A percentile compares a stretch with the other conserved stretches of the same genome.
These are phyloP conservation scores for Apamea epomidion DNA, from an alignment of 2,888 invertebrate species.

Conservation along the genomic window DNA sequence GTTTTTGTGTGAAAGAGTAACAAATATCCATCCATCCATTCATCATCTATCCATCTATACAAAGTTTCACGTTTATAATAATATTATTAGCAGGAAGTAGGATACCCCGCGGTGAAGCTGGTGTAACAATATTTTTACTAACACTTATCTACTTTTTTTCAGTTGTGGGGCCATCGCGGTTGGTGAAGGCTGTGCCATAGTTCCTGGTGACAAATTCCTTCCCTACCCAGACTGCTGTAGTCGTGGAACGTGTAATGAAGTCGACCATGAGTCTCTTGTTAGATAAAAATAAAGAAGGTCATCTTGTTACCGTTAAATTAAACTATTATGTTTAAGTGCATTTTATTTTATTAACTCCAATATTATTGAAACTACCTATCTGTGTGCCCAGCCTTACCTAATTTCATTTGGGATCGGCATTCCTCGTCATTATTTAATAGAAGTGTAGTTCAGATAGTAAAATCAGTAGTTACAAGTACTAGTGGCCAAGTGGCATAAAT, in stretches of 20 bases:
- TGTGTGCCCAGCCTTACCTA: neutral
- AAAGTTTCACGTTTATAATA: too few species aligned
- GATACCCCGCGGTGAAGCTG: too few species aligned
- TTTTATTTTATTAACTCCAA: neutral
- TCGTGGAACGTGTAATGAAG: neutral
- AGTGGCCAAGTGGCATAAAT: neutral
- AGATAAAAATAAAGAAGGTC: neutral
- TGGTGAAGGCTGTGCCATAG: neutral
- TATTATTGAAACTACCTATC: neutral
- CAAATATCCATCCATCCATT: too few species aligned
- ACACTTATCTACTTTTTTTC: neutral
- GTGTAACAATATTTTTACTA: neutral
- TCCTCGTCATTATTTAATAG: neutral
- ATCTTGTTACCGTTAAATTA: neutral
- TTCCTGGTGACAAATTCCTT: constrained; percentile 6
- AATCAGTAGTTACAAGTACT: too few species aligned
- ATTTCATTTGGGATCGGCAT: neutral
- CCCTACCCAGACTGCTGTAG: constrained; percentile 5
- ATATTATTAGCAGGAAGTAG: too few species aligned
- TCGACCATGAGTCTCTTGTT: neutral
- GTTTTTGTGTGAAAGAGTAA: too few species aligned
- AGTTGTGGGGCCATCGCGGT: neutral
- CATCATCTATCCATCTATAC: too few species aligned
- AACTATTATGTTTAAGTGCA: neutral
- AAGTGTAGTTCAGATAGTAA: neutral